Conservation (phyloP, 2,113 vertebrate genomes). For the Rhineura floridana region DNA sequence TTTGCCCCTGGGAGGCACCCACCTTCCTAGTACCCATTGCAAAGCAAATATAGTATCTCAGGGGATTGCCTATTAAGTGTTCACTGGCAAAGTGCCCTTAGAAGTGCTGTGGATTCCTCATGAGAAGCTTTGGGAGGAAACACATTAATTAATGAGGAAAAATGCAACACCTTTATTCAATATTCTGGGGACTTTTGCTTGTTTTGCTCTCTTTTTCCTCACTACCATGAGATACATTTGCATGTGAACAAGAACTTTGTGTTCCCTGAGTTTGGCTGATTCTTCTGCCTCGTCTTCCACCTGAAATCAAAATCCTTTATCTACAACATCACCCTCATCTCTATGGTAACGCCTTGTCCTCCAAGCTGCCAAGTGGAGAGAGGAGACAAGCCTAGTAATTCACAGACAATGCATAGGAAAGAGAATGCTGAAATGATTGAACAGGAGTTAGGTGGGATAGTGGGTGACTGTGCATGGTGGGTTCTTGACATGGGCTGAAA, state of each 20-base stretch:
- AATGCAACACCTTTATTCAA: conserved; percentile 59
- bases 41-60: conserved; percentile 47
- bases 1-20: conserved; percentile 67
- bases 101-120: conserved; percentile 59
- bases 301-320: conserved; percentile 42
- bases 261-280: background rate
- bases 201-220: conserved; percentile 52
- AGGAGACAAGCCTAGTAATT: background rate
- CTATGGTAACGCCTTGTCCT: conserved; percentile 25
- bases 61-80: conserved; percentile 74
- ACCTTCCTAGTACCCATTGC: conserved; percentile 52
- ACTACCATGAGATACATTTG: conserved; percentile 43
- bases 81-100: too few relatives aligned
- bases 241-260: conserved; percentile 64
- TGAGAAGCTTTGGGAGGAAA: conserved; percentile 71
- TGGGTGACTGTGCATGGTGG: background rate
- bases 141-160: conserved; percentile 77
- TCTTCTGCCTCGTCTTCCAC: conserved; percentile 44
- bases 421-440: background rate
- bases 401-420: background rate
- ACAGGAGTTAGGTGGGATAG: background rate
- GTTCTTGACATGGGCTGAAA: background rate
- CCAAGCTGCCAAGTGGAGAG: background rate
- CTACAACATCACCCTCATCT: conserved; percentile 40
- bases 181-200: conserved; percentile 47